Base-by-base conservation (phyloP, 2,797 vertebrate species). In the Hemibagrus guttatus region DNA sequence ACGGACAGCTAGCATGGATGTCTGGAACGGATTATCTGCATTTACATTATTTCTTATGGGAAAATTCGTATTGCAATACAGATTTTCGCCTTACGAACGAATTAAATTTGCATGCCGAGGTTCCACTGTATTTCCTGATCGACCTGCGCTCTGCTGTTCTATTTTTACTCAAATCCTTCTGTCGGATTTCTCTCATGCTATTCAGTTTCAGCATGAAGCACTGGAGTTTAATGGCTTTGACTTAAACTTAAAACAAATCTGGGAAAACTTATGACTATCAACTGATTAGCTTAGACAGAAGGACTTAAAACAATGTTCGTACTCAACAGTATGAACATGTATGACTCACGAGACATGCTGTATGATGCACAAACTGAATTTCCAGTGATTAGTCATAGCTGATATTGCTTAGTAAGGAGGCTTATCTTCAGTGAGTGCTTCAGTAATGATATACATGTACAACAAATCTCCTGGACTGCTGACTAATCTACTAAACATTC, bases 401-500 rank as follows among this genome's bases (percentile, higher is more conserved):
- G 56, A 82, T 14, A 68, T 71, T 68, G 72, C 31, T 81, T 26
- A 72, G 11, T 63, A 72, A 4, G 23, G 58, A 52, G 54, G 56
- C 71, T 81, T 86, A 79, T 84, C 66, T 58, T 26, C 42, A 54
- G 23, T 39, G 26, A 76, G 16, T 75, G n/a, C 6, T 17, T 8
- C 39, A 83, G 58, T 75, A 76, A 86, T 76, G 42, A 52, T 58
- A 26, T 23, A 21, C 46, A 9, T 39, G 31, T 21, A 21, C 14
- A 26, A 39, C 35, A 39, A 39, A 4, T 68, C 28, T 82, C 56
- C 59, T 56, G 49, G 63, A 1, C 75, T 54, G 5, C 4, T 16
- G 68, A 78, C 69, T 76, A 56, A 54, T 68, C 84, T 85, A 28
- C 39, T 31, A 58, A 78, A 56, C 28, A 64, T 46, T 16, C 46